phyloP scores from a whole-genome alignment of 2,888 invertebrate species.

The Eutolmus rufibarbis region DNA sequence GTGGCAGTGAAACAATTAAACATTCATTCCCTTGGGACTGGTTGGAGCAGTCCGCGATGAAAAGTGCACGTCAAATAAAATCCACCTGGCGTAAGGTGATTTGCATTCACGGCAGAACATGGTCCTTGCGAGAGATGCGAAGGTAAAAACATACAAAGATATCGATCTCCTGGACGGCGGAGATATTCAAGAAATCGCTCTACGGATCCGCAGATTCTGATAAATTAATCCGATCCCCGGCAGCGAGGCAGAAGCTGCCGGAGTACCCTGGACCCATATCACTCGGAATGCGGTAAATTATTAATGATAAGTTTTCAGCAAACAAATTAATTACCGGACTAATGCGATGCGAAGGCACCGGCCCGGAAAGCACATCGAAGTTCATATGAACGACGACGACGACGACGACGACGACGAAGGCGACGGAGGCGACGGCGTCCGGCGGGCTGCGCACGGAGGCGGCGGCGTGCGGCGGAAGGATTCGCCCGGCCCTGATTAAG shows the following conservation, averaged over 20 bases:
- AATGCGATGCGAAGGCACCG: conserved; percentile 46
- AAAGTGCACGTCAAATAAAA: conserved; percentile 27
- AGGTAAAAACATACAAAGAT: neutral
- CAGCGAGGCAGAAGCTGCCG: neutral
- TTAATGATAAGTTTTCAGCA: conserved; percentile 47
- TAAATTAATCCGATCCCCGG: conserved; percentile 10
- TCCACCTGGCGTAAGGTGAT: conserved; percentile 18
- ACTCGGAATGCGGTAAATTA: conserved; percentile 39
- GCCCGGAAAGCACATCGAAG: conserved; percentile 34
- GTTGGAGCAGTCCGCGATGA: neutral
- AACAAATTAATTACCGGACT: conserved; percentile 46
- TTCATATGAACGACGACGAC: neutral
- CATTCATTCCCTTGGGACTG: neutral
- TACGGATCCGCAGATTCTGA: neutral
- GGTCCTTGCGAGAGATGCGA: neutral
- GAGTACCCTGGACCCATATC: conserved; percentile 23
- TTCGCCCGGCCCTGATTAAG: conserved; percentile 3
- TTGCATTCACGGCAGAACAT: neutral
- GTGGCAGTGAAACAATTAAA: neutral
- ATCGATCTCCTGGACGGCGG: neutral
- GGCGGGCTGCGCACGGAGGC: neutral
- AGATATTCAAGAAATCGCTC: neutral
- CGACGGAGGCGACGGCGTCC: neutral
- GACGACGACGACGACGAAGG: neutral
- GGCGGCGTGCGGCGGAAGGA: conserved; percentile 20